A percentile compares a stretch with the other conserved stretches of the same genome.
These are phyloP conservation scores for Theodoxus fluviatilis DNA, from an alignment of 2,888 invertebrate genomes.

Conservation along the genomic window DNA sequence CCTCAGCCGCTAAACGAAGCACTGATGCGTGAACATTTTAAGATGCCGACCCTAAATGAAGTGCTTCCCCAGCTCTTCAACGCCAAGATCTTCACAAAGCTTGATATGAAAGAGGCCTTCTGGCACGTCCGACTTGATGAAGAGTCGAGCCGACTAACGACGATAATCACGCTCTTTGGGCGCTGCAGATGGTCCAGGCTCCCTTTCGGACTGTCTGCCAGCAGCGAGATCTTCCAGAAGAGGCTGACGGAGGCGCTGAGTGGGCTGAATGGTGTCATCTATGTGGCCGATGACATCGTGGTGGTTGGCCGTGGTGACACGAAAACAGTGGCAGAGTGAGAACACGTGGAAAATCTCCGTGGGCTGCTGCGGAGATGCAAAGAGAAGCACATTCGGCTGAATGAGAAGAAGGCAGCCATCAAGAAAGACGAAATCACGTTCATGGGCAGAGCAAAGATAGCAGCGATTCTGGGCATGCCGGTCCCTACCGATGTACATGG, in stretches of 20 bases:
- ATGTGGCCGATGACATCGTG: constrained; percentile 34
- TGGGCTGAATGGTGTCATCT: constrained; percentile 31
- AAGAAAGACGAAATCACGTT: constrained; percentile 26
- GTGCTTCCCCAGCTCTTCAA: constrained; percentile 35
- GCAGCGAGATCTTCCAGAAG: constrained; percentile 36
- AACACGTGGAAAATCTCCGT: constrained; percentile 29
- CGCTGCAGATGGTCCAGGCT: constrained; percentile 32
- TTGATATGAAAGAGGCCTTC: constrained; percentile 39
- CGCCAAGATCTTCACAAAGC: constrained; percentile 38
- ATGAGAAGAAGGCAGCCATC: constrained; percentile 22
- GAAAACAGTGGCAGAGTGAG: constrained; percentile 26
- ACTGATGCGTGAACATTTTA: constrained; percentile 31
- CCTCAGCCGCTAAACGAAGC: constrained; percentile 33
- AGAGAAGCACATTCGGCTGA: constrained; percentile 19
- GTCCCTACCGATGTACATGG: constrained; percentile 33
- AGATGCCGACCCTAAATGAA: constrained; percentile 38
- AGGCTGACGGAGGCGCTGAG: constrained; percentile 31
- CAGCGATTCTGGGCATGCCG: constrained; percentile 33
- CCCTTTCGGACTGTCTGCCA: constrained; percentile 18
- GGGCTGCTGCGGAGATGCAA: constrained; percentile 22
- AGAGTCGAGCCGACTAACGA: constrained; percentile 37
- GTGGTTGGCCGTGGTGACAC: constrained; percentile 32
- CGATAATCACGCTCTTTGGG: constrained; percentile 42
- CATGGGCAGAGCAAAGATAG: constrained; percentile 33
- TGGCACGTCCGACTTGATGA: constrained; percentile 36